Base-by-base conservation (phyloP, 2,113 vertebrate genomes). In the Rhea americana region DNA sequence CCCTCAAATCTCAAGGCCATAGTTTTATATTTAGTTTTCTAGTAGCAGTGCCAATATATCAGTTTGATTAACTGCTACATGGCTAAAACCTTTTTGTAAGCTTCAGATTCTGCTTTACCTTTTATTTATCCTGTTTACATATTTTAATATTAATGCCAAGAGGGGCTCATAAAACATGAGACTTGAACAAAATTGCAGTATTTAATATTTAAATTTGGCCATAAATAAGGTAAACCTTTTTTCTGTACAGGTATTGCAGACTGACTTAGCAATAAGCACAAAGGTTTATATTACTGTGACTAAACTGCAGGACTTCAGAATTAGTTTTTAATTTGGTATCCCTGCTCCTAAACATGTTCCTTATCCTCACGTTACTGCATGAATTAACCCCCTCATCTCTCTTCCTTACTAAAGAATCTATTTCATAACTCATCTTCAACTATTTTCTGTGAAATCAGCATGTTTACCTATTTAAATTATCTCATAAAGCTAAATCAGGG, bases 91-190 rank as follows among this genome's bases (percentile, higher is more conserved):
- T 72, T 95, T 92, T 59, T 66, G 94, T 25, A 93, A 63, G 39
- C 45, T 82, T 88, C 32, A 92, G 81, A 85, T 92, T 94, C 89
- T 89, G 90, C 66, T 89, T 50, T 59, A 91, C 13, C 48, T 93
- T 45, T 37, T 91, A 94, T 50, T 9, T 58, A 91, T 91, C 82
- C 25, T 35, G 15, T 91, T 95, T 83, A 93, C 70, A 32, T 91
- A 91, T 84, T 93, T 96, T 81, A 96, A 93, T 94, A 95, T 71
- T 94, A 97, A 95, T 75, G 53, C 30, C 30, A 95, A 88, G 65
- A 93, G 93, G 93, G 37, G 32, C 45, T 28, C 35, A 68, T 65
- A 83, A 96, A 96, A 91, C 47, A 95, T n/a, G 11, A 91, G 39
- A 81, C 47, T 75, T 76, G n/a, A 82, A 83, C 73, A 86, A 93